These are phyloP conservation scores for Drosophila melanica DNA, from an alignment of 1,140 invertebrate species.

Conservation along the genomic window DNA sequence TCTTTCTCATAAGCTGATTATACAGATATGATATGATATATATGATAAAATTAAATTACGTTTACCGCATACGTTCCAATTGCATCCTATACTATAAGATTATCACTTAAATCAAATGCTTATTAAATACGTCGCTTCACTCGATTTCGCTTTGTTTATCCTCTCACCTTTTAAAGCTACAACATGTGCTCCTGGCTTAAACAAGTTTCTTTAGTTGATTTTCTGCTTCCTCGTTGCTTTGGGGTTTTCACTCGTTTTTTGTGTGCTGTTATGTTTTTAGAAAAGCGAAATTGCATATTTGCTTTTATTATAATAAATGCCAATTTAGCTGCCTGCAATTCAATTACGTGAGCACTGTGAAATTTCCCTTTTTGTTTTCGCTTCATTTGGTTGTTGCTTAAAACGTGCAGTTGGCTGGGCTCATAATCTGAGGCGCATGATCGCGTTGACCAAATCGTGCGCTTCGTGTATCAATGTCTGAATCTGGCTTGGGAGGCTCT, in stretches of 20 bases:
- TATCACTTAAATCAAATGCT: constrained; percentile 26
- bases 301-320: constrained; percentile 83
- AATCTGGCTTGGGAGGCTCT: constrained; percentile 24
- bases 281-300: constrained; percentile 80
- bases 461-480: constrained; percentile 52
- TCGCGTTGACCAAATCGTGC: constrained; percentile 60
- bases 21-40: too few species aligned
- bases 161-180: constrained; percentile 24
- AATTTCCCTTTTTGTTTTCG: constrained; percentile 73
- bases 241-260: constrained; percentile 2
- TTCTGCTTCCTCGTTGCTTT: constrained; percentile 32
- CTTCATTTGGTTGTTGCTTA: constrained; percentile 23
- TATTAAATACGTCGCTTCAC: constrained; percentile 12
- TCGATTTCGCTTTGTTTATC: constrained; percentile 4
- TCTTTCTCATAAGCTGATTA: constrained; percentile 14
- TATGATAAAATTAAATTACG: background rate
- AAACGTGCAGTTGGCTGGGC: constrained; percentile 60
- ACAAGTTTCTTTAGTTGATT: constrained; percentile 30
- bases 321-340: constrained; percentile 80
- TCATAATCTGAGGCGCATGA: constrained; percentile 67
- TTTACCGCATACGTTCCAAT: too few species aligned
- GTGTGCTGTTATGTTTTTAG: constrained; percentile 42
- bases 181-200: constrained; percentile 17
- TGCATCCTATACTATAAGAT: constrained; percentile 3
- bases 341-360: constrained; percentile 78